These are phyloP conservation scores for Laodelphax striatellus DNA, from an alignment of 1,140 invertebrate genomes.

Conservation along the genomic window DNA sequence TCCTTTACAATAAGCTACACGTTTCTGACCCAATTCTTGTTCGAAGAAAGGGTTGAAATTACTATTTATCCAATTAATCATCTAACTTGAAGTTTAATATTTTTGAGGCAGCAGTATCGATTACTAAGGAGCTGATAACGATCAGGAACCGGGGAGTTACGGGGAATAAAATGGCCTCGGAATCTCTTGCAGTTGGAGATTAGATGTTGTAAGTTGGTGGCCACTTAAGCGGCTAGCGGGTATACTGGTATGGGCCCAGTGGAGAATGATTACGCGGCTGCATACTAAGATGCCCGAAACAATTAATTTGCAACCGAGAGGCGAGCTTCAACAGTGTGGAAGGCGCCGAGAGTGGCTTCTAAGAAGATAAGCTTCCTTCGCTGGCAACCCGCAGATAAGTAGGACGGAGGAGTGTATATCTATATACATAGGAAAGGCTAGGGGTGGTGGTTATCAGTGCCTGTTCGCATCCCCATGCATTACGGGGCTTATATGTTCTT, in stretches of 20 bases:
- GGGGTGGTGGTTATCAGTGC: background rate
- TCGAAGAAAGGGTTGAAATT: no score
- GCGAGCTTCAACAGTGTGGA: background rate
- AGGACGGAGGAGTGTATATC: background rate
- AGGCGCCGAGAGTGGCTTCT: background rate
- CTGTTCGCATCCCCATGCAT: conserved; percentile 1
- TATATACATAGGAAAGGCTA: background rate
- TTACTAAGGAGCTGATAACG: no score
- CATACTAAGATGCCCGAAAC: conserved; percentile 2
- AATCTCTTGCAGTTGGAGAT: no score
- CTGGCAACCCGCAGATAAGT: conserved; percentile 1
- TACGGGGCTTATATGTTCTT: background rate
- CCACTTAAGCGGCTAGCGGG: no score
- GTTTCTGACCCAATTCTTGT: no score
- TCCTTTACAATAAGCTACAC: no score
- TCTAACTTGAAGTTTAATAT: no score
- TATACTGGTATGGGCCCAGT: background rate
- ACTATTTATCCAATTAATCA: no score
- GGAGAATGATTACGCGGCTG: background rate
- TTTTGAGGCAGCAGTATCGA: no score
- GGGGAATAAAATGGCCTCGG: no score
- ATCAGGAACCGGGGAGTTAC: no score
- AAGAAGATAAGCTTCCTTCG: conserved; percentile 3
- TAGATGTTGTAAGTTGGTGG: no score
- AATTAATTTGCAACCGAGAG: conserved; percentile 2